Evolutionary conservation across 1,140 invertebrate genomes (phyloP).

Genomic region (Paracyclopina nana): DNA sequence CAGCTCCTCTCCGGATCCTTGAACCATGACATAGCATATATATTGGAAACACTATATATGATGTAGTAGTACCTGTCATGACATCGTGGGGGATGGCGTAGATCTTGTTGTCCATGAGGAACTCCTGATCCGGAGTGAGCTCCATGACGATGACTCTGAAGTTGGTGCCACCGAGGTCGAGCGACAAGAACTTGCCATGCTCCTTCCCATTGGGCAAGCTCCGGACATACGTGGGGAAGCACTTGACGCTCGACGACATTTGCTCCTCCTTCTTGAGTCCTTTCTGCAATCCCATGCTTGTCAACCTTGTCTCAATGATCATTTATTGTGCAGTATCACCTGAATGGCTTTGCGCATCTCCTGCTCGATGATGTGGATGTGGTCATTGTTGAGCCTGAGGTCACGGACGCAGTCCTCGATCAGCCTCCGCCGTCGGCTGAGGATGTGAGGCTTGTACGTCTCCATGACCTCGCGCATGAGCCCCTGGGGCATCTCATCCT

Average conservation of each 20-base stretch:
- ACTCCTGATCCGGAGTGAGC: constrained; percentile 44
- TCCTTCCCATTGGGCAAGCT: constrained; percentile 90
- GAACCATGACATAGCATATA: no score
- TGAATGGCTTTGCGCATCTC: constrained; percentile 12
- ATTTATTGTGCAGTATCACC: neutral
- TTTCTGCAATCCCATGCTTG: neutral
- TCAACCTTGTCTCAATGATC: neutral
- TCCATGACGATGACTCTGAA: constrained; percentile 88
- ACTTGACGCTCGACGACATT: constrained; percentile 55
- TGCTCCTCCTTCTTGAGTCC: constrained; percentile 60
- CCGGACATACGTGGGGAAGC: constrained; percentile 90
- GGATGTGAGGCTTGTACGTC: constrained; percentile 12
- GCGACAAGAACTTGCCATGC: constrained; percentile 79
- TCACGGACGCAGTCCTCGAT: constrained; percentile 14
- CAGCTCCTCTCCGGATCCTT: constrained; percentile 31
- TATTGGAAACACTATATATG: neutral
- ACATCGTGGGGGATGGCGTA: constrained; percentile 82
- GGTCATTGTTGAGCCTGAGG: constrained; percentile 10
- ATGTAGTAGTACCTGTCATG: constrained; percentile 48
- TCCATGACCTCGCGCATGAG: constrained; percentile 14
- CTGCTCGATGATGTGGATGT: constrained; percentile 13
- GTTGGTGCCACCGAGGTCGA: constrained; percentile 95
- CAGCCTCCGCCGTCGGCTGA: neutral
- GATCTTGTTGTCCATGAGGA: constrained; percentile 88
- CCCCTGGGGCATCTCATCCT: constrained; percentile 12